phyloP scores from a whole-genome alignment of 2,888 invertebrate species.

The Cactoblastis cactorum region DNA sequence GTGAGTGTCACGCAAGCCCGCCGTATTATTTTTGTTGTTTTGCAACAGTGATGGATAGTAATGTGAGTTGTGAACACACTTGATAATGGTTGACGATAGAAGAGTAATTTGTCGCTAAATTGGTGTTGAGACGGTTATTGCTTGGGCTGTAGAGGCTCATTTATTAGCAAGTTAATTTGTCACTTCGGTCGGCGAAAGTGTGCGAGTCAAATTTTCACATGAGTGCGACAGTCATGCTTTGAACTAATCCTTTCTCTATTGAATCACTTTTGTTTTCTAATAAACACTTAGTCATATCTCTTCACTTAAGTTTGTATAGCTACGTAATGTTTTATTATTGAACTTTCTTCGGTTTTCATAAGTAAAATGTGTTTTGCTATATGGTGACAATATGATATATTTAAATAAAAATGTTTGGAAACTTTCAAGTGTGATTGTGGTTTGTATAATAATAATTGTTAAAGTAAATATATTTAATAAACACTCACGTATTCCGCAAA shows the following conservation, averaged over 20 bases:
- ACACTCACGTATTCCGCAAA: not conserved
- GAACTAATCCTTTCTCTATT: conserved; percentile 36
- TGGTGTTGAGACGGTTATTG: conserved; percentile 7
- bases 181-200: conserved; percentile 36
- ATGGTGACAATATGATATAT: not conserved
- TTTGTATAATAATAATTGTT: no score
- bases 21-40: not conserved
- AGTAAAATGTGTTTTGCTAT: not conserved
- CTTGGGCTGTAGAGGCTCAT: conserved; percentile 11
- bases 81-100: conserved; percentile 9
- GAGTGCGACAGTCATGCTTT: conserved; percentile 35
- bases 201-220: conserved; percentile 34
- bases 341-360: conserved; percentile 1
- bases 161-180: conserved; percentile 29
- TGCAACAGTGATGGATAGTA: conserved; percentile 8
- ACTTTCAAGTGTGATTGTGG: no score
- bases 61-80: not conserved
- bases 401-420: no score
- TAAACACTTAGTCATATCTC: conserved; percentile 4
- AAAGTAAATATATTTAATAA: no score
- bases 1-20: not conserved
- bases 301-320: not conserved
- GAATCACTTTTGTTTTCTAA: conserved; percentile 30
- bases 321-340: not conserved
- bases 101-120: conserved; percentile 8